A percentile compares a stretch with the other conserved stretches of the same genome.
phyloP scores from a whole-genome alignment of 2,888 invertebrate genomes.

The Lucinisca nassula region DNA sequence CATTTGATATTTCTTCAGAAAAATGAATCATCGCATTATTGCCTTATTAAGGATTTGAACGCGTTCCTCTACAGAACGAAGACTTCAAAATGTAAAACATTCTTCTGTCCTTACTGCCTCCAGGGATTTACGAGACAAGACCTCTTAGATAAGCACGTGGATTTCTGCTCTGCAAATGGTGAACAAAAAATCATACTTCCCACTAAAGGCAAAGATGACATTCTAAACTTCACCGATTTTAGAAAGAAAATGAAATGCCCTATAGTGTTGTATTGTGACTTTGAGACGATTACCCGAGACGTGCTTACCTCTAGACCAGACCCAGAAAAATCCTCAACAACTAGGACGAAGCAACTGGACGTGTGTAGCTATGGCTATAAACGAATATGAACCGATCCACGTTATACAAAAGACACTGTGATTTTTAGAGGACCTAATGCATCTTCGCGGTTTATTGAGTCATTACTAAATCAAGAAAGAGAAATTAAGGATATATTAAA shows the following conservation, averaged over 20 bases:
- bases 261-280: too few relatives aligned
- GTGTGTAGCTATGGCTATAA: too few relatives aligned
- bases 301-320: not conserved
- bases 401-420: too few relatives aligned
- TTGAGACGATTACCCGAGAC: not conserved
- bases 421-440: too few relatives aligned
- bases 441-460: too few relatives aligned
- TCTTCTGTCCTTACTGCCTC: constrained; percentile 11
- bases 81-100: not conserved
- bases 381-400: too few relatives aligned
- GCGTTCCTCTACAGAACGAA: constrained; percentile 12
- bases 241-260: too few relatives aligned
- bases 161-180: not conserved
- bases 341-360: too few relatives aligned
- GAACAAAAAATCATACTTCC: not conserved
- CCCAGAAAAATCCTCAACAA: not conserved
- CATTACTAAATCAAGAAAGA: too few relatives aligned
- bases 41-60: constrained; percentile 32
- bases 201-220: too few relatives aligned
- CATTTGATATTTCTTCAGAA: constrained; percentile 1
- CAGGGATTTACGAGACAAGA: constrained; percentile 17
- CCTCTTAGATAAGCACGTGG: not conserved
- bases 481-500: too few relatives aligned
- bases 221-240: too few relatives aligned
- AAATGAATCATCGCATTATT: constrained; percentile 15